Conservation (phyloP, 2,113 vertebrate genomes). For the Sporophila hypoxantha region DNA sequence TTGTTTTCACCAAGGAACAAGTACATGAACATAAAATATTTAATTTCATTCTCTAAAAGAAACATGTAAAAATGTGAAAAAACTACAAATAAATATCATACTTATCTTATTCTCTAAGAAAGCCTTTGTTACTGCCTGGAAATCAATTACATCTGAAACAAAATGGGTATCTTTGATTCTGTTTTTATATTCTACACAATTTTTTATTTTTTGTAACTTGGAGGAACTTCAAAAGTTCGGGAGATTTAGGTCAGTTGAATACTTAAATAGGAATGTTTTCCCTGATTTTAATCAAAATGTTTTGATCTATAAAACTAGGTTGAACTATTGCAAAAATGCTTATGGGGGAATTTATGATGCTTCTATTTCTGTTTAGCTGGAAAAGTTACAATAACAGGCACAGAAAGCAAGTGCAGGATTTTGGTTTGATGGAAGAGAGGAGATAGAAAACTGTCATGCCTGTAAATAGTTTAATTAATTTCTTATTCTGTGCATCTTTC, state of each 20-base stretch:
- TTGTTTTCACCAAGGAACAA: not conserved
- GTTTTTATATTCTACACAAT: not conserved
- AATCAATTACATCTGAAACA: slow-evolving; percentile 1
- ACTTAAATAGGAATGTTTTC: not conserved
- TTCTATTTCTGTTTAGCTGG: slow-evolving; percentile 1
- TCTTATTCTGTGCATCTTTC: not conserved
- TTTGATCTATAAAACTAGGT: slow-evolving; percentile 24
- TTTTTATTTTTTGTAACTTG: not conserved
- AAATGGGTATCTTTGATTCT: not conserved
- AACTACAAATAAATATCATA: not conserved
- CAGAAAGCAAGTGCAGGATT: not conserved
- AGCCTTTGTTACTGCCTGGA: not conserved
- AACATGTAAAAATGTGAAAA: not conserved
- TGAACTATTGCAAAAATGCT: not conserved
- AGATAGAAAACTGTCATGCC: not conserved
- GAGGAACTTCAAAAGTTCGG: not conserved
- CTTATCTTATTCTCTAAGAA: not conserved
- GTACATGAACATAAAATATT: not conserved
- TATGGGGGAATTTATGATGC: not conserved
- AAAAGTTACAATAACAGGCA: not conserved
- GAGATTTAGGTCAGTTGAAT: slow-evolving; percentile 30
- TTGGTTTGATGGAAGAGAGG: not conserved
- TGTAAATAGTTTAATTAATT: not conserved
- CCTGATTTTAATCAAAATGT: slow-evolving; percentile 9
- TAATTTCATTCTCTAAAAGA: not conserved